Percentiles rank a stretch among this genome's conserved stretches.
Conservation (phyloP, 2,888 invertebrate species). For the Acanthococcus lagerstroemiae region DNA sequence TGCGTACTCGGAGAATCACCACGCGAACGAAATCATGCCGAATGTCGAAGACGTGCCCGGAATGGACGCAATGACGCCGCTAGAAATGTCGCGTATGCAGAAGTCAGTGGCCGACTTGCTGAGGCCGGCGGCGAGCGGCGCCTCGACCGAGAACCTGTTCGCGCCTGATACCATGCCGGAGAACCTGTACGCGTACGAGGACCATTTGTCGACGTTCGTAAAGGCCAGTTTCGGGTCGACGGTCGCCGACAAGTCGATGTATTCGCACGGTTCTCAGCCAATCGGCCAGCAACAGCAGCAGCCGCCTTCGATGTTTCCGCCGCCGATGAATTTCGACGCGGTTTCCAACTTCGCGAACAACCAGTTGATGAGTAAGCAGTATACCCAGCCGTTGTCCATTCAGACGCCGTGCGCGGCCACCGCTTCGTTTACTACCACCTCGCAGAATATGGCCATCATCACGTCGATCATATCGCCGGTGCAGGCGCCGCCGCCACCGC, state of each 20-base stretch:
- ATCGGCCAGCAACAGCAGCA: not conserved
- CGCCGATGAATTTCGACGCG: constrained; percentile 2
- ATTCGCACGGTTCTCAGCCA: not conserved
- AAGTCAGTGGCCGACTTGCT: constrained; percentile 11
- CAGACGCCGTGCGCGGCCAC: constrained; percentile 41
- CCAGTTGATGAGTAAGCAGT: not conserved
- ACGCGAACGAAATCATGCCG: not conserved
- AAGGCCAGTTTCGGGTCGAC: not conserved
- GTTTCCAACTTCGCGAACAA: not conserved
- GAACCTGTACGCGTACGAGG: constrained; percentile 6
- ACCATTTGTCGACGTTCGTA: not conserved
- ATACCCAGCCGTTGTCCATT: constrained; percentile 21
- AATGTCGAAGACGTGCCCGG: not conserved
- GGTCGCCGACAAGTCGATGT: not conserved
- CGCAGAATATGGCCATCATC: constrained; percentile 70
- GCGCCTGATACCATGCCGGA: not conserved
- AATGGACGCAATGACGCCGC: not conserved
- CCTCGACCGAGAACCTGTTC: not conserved
- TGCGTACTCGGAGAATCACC: constrained; percentile 6
- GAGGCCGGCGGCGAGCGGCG: not conserved
- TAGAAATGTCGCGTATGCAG: constrained; percentile 3
- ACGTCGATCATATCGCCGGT: constrained; percentile 66
- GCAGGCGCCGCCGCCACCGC: constrained; percentile 40
- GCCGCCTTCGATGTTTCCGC: not conserved
- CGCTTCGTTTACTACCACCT: constrained; percentile 70